Percentiles rank a stretch among this genome's conserved stretches.
phyloP scores from a whole-genome alignment of 2,888 invertebrate species.

The Drosophila affinis region DNA sequence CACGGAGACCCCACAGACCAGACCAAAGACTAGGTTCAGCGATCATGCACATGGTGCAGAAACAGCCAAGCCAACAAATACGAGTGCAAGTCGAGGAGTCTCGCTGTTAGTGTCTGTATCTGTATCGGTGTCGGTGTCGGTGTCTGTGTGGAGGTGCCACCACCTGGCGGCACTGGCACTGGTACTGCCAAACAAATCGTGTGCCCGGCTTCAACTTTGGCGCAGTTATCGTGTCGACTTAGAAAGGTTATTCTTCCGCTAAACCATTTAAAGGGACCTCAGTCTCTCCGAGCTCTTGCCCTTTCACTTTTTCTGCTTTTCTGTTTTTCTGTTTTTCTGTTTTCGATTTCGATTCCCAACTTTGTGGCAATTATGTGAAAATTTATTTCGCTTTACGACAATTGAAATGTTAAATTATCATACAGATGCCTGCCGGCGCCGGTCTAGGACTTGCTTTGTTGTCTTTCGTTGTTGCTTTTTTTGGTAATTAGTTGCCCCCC shows the following conservation, averaged over 20 bases:
- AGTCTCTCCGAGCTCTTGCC: constrained; percentile 47
- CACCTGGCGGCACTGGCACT: constrained; percentile 33
- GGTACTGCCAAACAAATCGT: constrained; percentile 50
- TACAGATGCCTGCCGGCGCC: constrained; percentile 6
- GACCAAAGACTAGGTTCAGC: constrained; percentile 24
- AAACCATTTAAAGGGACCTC: constrained; percentile 74
- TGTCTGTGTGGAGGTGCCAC: not conserved
- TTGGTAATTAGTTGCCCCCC: constrained; percentile 58
- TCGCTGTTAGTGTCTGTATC: too few species aligned
- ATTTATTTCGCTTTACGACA: constrained; percentile 60
- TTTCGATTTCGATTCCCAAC: constrained; percentile 29
- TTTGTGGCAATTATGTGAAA: constrained; percentile 67
- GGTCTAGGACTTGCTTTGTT: constrained; percentile 51
- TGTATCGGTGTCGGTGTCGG: not conserved
- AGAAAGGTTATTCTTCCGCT: constrained; percentile 80
- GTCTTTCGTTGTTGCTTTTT: not conserved
- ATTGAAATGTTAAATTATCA: constrained; percentile 78
- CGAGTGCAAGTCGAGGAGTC: constrained; percentile 13
- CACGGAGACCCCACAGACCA: constrained; percentile 12
- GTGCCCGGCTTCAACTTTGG: constrained; percentile 57
- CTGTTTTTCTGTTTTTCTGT: constrained; percentile 1
- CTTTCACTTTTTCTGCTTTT: constrained; percentile 69
- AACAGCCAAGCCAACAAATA: constrained; percentile 1
- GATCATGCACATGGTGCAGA: constrained; percentile 71
- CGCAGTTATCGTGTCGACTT: constrained; percentile 56